Conservation (phyloP, 2,888 invertebrate species). For the Mythimna albipuncta region DNA sequence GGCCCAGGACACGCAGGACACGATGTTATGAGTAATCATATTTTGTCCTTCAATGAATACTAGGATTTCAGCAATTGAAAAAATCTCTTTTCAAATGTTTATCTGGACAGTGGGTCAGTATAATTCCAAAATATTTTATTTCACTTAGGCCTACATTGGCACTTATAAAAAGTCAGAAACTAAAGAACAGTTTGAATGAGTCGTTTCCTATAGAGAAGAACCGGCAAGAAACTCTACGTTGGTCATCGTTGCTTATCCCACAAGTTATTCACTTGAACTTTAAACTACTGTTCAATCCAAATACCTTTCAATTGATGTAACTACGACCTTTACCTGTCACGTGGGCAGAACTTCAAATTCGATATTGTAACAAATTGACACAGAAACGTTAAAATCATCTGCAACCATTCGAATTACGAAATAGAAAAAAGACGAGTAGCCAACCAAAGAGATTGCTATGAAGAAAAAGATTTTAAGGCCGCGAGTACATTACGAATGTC, state of each 20-base stretch:
- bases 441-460: slow-evolving; percentile 47
- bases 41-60: neutral
- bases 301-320: slow-evolving; percentile 49
- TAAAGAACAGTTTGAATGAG: too few relatives aligned
- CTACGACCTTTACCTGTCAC: slow-evolving; percentile 46
- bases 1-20: too few relatives aligned
- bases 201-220: too few relatives aligned
- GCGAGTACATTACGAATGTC: slow-evolving; percentile 43
- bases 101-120: neutral
- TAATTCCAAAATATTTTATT: slow-evolving; percentile 7
- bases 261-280: slow-evolving; percentile 47
- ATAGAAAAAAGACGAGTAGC: slow-evolving; percentile 55
- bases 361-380: slow-evolving; percentile 60
- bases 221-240: too few relatives aligned
- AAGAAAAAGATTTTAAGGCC: slow-evolving; percentile 45
- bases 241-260: neutral
- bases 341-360: slow-evolving; percentile 29
- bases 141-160: too few relatives aligned
- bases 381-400: slow-evolving; percentile 42
- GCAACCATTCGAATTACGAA: slow-evolving; percentile 45
- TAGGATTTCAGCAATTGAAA: neutral
- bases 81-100: neutral
- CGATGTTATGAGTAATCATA: too few relatives aligned
- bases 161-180: too few relatives aligned
- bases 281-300: slow-evolving; percentile 50